Percentiles rank a stretch among this genome's conserved stretches.
Evolutionary conservation across 2,113 vertebrate species (phyloP).

Genomic region (Cercopithecus mona): DNA sequence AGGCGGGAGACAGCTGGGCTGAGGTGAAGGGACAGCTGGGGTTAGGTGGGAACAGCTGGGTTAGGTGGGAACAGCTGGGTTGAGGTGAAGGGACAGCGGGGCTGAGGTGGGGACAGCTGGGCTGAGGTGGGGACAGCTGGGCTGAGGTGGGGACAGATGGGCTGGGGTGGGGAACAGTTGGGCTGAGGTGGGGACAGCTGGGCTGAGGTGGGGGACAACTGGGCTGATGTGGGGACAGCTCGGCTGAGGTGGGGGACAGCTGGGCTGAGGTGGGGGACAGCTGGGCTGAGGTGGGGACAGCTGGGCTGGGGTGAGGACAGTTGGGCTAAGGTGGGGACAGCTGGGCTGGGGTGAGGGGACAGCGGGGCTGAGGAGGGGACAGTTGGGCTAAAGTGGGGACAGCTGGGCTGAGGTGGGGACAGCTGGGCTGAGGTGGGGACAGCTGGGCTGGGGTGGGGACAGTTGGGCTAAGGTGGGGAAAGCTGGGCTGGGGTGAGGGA

Average conservation of each 20-base stretch:
- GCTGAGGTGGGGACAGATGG: neutral
- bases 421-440: neutral
- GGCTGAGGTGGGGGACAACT: neutral
- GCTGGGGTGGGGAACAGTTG: neutral
- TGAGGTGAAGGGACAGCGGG: rapidly evolving
- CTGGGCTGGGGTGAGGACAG: neutral
- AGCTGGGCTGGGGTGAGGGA: neutral
- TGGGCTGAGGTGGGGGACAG: neutral
- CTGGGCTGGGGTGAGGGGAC: neutral
- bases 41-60: neutral
- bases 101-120: neutral
- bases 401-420: neutral
- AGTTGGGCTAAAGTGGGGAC: neutral
- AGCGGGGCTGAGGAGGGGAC: neutral
- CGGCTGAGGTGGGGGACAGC: no score
- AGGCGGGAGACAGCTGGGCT: neutral
- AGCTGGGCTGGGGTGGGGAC: neutral
- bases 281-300: neutral
- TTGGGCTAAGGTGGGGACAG: no score
- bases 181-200: neutral
- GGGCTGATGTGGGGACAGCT: neutral
- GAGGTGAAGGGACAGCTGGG: neutral
- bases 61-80: neutral
- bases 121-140: no score
- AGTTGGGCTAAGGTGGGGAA: no score